Evolutionary conservation across 2,797 vertebrate genomes (phyloP), one percentile per base, ranked within the genome.

Genomic region (Triplophysa bombifrons): DNA sequence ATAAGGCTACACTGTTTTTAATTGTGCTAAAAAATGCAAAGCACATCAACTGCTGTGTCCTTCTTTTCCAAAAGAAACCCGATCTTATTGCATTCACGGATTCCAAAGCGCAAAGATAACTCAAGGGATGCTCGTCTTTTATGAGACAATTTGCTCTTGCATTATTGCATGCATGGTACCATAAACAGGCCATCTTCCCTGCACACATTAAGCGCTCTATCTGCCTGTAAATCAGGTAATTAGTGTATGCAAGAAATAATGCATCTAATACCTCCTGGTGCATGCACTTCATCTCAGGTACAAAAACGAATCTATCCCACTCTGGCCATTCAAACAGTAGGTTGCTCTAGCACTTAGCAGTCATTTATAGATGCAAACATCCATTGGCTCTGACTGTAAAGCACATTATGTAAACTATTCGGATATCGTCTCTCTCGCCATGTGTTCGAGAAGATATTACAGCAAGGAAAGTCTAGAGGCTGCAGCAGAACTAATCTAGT

Each of bases 401-500:
- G 74, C 71, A 41, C 50, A 79, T 66, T 70, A 55, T 75, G 20
- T 48, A 83, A 70, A 79, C 72, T 56, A 74, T 78, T 74, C 65
- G 55, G 65, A 74, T 65, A 53, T 46, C 38, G 68, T 84, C 82
- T 83, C 27, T 12, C 76, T 76, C 81, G 50, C 72, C 69, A 61
- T 86, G 86, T 91, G 87, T 83, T 81, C 74, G 77, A 80, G 81
- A 81, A 88, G 88, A 89, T 89, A 89, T 83, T 87, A 84, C 82
- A 81, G 79, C 68, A 81, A 74, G 77, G 51, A 72, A 81, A 85
- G 84, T 85, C 85, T 85, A 66, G 80, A 68, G 86, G 85, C 84
- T 89, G 85, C 82, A 73, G 89, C 86, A 84, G 81, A 89, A 88
- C 88, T 84, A 89, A 89, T 89, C 83, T 85, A 85, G 87, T 88